Evolutionary conservation across 2,888 invertebrate genomes (phyloP).

Genomic region (Athetis lepigone): DNA sequence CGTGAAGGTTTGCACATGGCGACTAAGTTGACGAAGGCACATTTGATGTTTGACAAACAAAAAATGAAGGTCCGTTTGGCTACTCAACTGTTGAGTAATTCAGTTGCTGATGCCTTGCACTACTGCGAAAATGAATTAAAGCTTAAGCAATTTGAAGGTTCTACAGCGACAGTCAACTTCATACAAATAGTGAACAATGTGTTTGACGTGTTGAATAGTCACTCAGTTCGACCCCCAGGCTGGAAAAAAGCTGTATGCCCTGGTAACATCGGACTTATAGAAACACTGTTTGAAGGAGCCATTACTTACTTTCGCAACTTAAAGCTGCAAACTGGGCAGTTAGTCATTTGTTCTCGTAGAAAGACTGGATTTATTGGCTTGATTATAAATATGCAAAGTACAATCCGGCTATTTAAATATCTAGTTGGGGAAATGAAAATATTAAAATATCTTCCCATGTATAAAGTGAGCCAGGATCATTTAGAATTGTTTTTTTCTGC

Average conservation of each 20-base stretch:
- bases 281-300: slow-evolving; percentile 13
- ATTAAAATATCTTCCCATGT: slow-evolving; percentile 17
- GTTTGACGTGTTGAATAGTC: slow-evolving; percentile 12
- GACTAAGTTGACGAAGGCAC: slow-evolving; percentile 6
- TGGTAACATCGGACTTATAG: slow-evolving; percentile 12
- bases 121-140: slow-evolving; percentile 8
- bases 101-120: slow-evolving; percentile 11
- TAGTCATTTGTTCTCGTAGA: slow-evolving; percentile 35
- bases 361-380: slow-evolving; percentile 58
- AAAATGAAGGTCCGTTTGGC: slow-evolving; percentile 6
- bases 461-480: slow-evolving; percentile 32
- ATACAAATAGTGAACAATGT: slow-evolving; percentile 16
- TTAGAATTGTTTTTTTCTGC: slow-evolving; percentile 26
- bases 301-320: slow-evolving; percentile 3
- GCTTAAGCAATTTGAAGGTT: slow-evolving; percentile 6
- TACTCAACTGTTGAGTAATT: slow-evolving; percentile 15
- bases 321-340: slow-evolving; percentile 8
- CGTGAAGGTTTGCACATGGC: not conserved
- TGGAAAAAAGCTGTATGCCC: slow-evolving; percentile 7
- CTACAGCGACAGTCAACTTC: slow-evolving; percentile 13
- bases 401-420: slow-evolving; percentile 34
- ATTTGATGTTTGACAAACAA: not conserved
- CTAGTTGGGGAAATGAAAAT: slow-evolving; percentile 3
- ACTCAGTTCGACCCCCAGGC: slow-evolving; percentile 3
- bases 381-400: slow-evolving; percentile 49